phyloP scores from a whole-genome alignment of 2,888 invertebrate genomes.

The Hedychridium roseum region DNA sequence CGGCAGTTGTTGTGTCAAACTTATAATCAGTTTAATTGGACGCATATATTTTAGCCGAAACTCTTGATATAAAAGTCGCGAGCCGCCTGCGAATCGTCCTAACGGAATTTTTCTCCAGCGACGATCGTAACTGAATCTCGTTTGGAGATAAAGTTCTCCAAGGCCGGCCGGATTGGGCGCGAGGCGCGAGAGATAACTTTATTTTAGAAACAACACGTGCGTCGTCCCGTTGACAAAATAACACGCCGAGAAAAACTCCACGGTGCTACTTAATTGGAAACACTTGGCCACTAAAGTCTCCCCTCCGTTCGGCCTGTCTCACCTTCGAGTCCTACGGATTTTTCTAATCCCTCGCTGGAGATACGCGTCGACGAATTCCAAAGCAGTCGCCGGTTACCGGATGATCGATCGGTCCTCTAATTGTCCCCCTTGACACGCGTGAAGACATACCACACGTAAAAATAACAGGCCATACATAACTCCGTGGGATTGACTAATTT shows the following conservation, averaged over 20 bases:
- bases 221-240: slow-evolving; percentile 38
- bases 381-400: no score
- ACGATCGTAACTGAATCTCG: background rate
- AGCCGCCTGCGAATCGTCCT: background rate
- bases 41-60: no score
- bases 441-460: no score
- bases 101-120: background rate
- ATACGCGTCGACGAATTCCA: no score
- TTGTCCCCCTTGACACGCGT: no score
- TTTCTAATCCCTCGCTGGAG: no score
- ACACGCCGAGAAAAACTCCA: slow-evolving; percentile 27
- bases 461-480: no score
- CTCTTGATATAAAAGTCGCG: background rate
- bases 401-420: slow-evolving; percentile 2
- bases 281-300: slow-evolving; percentile 25
- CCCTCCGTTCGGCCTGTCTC: no score
- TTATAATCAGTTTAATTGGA: background rate
- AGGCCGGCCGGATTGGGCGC: background rate
- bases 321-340: no score
- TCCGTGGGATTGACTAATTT: no score
- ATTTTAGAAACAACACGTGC: slow-evolving; percentile 32
- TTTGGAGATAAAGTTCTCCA: background rate
- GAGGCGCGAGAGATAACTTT: slow-evolving; percentile 6
- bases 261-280: slow-evolving; percentile 34
- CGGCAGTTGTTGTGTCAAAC: background rate